Evolutionary conservation across 1,140 invertebrate species (phyloP).

Genomic region (Penaeus indicus): DNA sequence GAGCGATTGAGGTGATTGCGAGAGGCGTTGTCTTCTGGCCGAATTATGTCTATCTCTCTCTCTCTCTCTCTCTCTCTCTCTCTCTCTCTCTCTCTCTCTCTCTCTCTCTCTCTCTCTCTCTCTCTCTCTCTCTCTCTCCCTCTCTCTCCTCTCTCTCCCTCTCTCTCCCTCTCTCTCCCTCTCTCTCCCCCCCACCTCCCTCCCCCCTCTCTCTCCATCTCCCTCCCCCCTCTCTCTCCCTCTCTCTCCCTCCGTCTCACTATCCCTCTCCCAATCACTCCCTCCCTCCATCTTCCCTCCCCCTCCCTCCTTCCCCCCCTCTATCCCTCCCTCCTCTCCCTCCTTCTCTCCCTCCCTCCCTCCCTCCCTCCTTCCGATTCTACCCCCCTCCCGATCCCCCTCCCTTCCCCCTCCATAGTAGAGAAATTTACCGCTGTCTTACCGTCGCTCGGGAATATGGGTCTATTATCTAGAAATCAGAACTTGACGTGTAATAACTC

Average conservation of each 20-base stretch:
- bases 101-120: constrained; percentile 23
- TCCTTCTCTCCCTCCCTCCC: neutral
- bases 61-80: neutral
- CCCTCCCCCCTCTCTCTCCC: neutral
- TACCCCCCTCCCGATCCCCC: too few species aligned
- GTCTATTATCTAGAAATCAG: too few species aligned
- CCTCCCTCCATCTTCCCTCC: neutral
- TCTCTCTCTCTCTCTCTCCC: neutral
- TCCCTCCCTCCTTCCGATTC: neutral
- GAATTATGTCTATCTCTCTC: neutral
- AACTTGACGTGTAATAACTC: too few species aligned
- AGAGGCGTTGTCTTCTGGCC: neutral
- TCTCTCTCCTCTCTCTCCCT: neutral
- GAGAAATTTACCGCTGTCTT: too few species aligned
- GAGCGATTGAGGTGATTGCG: too few species aligned
- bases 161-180: too few species aligned
- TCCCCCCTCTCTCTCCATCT: neutral
- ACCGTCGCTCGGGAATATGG: too few species aligned
- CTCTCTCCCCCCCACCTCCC: neutral
- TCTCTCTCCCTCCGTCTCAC: neutral
- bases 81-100: constrained; percentile 1
- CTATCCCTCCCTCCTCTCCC: neutral
- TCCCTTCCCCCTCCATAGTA: neutral
- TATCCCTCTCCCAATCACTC: neutral
- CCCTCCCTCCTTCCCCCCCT: neutral